These are phyloP conservation scores for Cheilosia impressa DNA, from an alignment of 2,888 invertebrate species.

Conservation along the genomic window DNA sequence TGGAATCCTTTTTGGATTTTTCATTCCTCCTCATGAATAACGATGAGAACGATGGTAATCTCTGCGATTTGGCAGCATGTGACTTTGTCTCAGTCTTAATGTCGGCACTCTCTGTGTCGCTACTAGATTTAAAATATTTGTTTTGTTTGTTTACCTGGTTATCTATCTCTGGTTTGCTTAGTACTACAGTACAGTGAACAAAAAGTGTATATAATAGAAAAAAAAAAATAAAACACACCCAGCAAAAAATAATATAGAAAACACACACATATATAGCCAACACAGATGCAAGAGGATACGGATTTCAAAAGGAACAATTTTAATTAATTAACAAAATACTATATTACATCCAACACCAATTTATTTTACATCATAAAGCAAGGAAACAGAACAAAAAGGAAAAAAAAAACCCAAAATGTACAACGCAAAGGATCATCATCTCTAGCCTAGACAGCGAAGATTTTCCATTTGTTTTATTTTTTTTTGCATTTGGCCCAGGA, in stretches of 20 bases:
- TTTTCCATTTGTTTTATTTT: slow-evolving; percentile 12
- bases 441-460: slow-evolving; percentile 7
- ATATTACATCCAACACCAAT: slow-evolving; percentile 65
- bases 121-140: slow-evolving; percentile 84
- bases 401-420: slow-evolving; percentile 16
- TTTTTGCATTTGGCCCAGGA: not conserved
- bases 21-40: slow-evolving; percentile 82
- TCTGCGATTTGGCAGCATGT: slow-evolving; percentile 78
- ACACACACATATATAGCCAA: slow-evolving; percentile 27
- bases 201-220: slow-evolving; percentile 19
- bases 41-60: slow-evolving; percentile 81
- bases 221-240: slow-evolving; percentile 34
- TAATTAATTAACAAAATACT: slow-evolving; percentile 62
- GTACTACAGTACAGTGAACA: slow-evolving; percentile 35
- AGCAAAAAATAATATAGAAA: slow-evolving; percentile 30
- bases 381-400: slow-evolving; percentile 11
- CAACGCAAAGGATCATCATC: slow-evolving; percentile 50
- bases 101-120: slow-evolving; percentile 88
- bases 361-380: slow-evolving; percentile 25
- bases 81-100: slow-evolving; percentile 82
- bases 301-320: slow-evolving; percentile 39
- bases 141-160: slow-evolving; percentile 71
- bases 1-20: slow-evolving; percentile 73
- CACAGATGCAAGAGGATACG: slow-evolving; percentile 27
- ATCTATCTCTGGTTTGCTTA: slow-evolving; percentile 39